These are phyloP conservation scores for Desmodus rotundus DNA, from an alignment of 2,113 vertebrate species.

Conservation along the genomic window DNA sequence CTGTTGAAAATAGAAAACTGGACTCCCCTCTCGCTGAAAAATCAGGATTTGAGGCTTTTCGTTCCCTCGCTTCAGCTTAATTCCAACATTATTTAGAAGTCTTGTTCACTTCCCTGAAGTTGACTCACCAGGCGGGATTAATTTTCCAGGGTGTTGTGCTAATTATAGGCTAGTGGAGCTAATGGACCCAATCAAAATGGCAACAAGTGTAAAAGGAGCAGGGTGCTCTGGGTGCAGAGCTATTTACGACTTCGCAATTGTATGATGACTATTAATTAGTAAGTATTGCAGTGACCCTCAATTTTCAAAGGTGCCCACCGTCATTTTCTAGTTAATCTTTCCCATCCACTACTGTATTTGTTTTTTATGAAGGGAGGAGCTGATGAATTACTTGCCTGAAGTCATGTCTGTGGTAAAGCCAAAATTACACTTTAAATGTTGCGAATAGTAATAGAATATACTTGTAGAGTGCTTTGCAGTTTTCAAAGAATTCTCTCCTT, in stretches of 20 bases:
- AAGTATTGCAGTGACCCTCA: slow-evolving; percentile 30
- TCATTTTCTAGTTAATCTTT: slow-evolving; percentile 62
- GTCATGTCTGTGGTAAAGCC: slow-evolving; percentile 57
- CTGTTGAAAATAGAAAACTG: not conserved
- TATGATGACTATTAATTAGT: slow-evolving; percentile 55
- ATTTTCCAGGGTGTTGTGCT: slow-evolving; percentile 67
- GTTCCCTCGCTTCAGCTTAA: not conserved
- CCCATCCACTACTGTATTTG: not conserved
- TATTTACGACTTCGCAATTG: slow-evolving; percentile 45
- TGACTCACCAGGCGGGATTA: slow-evolving; percentile 66
- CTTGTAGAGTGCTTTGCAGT: not conserved
- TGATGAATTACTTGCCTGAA: slow-evolving; percentile 66
- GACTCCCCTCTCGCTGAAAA: not conserved
- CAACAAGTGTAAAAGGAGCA: slow-evolving; percentile 43
- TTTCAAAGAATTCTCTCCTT: slow-evolving; percentile 40
- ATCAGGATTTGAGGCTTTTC: not conserved
- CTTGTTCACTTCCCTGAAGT: slow-evolving; percentile 39
- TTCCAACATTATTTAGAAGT: slow-evolving; percentile 47
- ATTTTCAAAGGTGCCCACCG: slow-evolving; percentile 33
- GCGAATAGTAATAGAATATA: slow-evolving; percentile 53
- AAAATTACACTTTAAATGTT: slow-evolving; percentile 30
- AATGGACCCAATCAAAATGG: slow-evolving; percentile 59
- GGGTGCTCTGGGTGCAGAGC: not conserved
- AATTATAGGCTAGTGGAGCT: slow-evolving; percentile 66
- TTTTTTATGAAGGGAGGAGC: slow-evolving; percentile 45